A percentile compares a stretch with the other conserved stretches of the same genome.
Conservation (phyloP, 2,888 invertebrate genomes). For the Troides helena region DNA sequence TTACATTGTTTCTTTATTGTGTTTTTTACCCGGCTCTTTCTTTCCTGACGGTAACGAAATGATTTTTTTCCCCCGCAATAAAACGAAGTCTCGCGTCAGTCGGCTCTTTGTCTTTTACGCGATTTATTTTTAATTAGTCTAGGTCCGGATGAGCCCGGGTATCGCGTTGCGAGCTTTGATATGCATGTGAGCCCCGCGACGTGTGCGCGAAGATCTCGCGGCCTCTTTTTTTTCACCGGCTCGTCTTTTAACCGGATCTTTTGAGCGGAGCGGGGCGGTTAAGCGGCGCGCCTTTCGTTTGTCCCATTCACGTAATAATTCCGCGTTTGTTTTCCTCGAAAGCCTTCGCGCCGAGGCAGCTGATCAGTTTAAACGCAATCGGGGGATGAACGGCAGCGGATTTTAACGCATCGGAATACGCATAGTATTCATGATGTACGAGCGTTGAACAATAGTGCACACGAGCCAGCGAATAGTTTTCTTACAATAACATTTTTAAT, state of each 20-base stretch:
- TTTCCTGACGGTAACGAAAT: slow-evolving; percentile 67
- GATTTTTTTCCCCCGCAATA: slow-evolving; percentile 68
- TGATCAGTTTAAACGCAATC: slow-evolving; percentile 3
- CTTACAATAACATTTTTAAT: slow-evolving; percentile 47
- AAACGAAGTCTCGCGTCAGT: slow-evolving; percentile 62
- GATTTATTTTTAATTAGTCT: slow-evolving; percentile 65
- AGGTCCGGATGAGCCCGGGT: slow-evolving; percentile 33
- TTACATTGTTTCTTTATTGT: slow-evolving; percentile 81
- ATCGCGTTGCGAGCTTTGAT: slow-evolving; percentile 31
- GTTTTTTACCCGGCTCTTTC: slow-evolving; percentile 74
- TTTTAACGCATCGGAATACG: slow-evolving; percentile 14
- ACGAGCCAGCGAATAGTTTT: slow-evolving; percentile 34
- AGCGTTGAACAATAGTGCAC: slow-evolving; percentile 32
- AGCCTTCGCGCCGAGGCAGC: not conserved
- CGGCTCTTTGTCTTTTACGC: slow-evolving; percentile 51
- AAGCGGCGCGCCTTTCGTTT: slow-evolving; percentile 17
- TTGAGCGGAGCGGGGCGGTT: slow-evolving; percentile 25
- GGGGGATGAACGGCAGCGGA: not conserved
- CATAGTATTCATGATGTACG: slow-evolving; percentile 14
- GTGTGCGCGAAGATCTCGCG: slow-evolving; percentile 36
- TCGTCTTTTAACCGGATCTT: slow-evolving; percentile 31
- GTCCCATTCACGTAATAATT: slow-evolving; percentile 15
- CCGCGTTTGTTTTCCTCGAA: not conserved
- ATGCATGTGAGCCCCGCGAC: slow-evolving; percentile 32
- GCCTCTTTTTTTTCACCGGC: slow-evolving; percentile 21